Evolutionary conservation across 2,888 invertebrate species (phyloP), one percentile per base, ranked within the genome.

Genomic region (Netelia melanura): DNA sequence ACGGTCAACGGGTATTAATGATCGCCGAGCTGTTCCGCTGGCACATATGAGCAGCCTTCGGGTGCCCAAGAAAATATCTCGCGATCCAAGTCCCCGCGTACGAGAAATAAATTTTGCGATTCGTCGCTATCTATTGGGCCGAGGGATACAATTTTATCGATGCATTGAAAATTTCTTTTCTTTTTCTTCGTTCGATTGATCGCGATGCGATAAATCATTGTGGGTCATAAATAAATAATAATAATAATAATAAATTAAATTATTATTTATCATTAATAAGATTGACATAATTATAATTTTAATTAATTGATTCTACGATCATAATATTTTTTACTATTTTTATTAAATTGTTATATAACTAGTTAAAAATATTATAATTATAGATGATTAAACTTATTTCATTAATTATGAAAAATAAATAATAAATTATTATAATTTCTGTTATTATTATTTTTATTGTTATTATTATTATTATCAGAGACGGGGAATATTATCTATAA

Each of bases 1-100:
- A 87, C 86, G 88, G 88, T 89, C 88, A 89, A 89, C 89, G 86
- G 86, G 88, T 91, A 92, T 92, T 93, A 92, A 93, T 92, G 92
- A 88, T 86, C 75, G 67, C 87, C 87, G 61, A 65, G 65, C 54
- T 58, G 70, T 30, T 65, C 67, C 54, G 43, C 74, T 75, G 38
- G 72, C 72, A 80, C 74, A 74, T 84, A 61, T 61, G 58, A 38
- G 14, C 44, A 79, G 79, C 85, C 85, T 82, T 79, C 75, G 82
- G 82, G 75, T 84, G 70, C 65, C 58, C 38, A 71, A 78, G 75
- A 81, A 74, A 84, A 84, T 81, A 76, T 80, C 71, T 65, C 68
- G 68, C 68, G 68, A 81, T 81, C 77, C 62, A 70, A 38, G 3
- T 38, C 25, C 56, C 56, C 67, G 67, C 58, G 48, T 70, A 70